Conservation (phyloP, 2,888 invertebrate species). For the Druceiella hillmani region DNA sequence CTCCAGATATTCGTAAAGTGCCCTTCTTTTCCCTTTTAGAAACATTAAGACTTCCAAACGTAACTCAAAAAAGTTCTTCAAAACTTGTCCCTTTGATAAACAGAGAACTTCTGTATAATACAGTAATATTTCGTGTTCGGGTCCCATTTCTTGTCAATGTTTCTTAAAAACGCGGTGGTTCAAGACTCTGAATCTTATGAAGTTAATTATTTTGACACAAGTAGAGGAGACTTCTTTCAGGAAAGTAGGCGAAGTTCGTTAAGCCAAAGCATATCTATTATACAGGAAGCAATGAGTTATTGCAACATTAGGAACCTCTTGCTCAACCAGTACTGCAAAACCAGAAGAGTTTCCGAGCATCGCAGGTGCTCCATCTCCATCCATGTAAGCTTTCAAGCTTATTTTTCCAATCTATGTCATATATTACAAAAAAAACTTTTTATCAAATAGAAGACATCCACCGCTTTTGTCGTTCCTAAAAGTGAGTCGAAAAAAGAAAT, state of each 20-base stretch:
- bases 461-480: too few relatives aligned
- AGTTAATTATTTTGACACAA: slow-evolving; percentile 21
- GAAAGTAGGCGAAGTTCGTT: slow-evolving; percentile 16
- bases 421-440: too few relatives aligned
- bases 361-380: slow-evolving; percentile 23
- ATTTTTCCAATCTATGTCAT: too few relatives aligned
- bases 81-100: slow-evolving; percentile 23
- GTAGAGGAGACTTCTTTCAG: slow-evolving; percentile 19
- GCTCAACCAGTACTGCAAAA: slow-evolving; percentile 18
- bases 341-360: slow-evolving; percentile 23
- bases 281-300: slow-evolving; percentile 22
- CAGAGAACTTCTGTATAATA: slow-evolving; percentile 23
- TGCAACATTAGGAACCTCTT: slow-evolving; percentile 20
- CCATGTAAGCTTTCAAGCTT: slow-evolving; percentile 13
- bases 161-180: slow-evolving; percentile 23
- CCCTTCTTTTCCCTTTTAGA: slow-evolving; percentile 16
- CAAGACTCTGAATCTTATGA: slow-evolving; percentile 20
- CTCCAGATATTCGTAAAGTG: slow-evolving; percentile 11
- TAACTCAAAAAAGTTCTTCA: slow-evolving; percentile 23
- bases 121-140: slow-evolving; percentile 19
- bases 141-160: slow-evolving; percentile 24
- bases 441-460: too few relatives aligned
- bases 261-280: slow-evolving; percentile 18
- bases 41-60: slow-evolving; percentile 18
- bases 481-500: too few relatives aligned